Percentiles rank a stretch among this genome's conserved stretches.
These are phyloP conservation scores for Ferrisia virgata DNA, from an alignment of 2,888 invertebrate species.

Conservation along the genomic window DNA sequence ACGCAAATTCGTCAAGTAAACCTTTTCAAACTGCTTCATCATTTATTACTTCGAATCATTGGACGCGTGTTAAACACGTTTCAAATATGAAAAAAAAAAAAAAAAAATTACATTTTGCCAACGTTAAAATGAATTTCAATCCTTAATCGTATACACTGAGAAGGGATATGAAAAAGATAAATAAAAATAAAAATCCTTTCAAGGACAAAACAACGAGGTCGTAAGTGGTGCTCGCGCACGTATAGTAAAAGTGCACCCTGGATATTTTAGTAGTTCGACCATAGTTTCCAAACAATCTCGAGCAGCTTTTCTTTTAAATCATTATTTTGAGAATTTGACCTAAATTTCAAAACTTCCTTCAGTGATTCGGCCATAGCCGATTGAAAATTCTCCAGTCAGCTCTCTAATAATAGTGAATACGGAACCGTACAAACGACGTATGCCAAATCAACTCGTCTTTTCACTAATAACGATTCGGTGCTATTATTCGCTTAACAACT, in stretches of 20 bases:
- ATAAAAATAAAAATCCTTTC: constrained; percentile 22
- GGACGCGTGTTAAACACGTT: not conserved
- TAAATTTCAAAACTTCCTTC: not conserved
- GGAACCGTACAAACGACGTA: no score
- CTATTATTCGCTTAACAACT: no score
- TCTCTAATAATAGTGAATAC: no score
- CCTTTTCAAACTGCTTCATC: not conserved
- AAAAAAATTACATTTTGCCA: not conserved
- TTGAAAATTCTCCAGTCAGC: not conserved
- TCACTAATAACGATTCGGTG: no score
- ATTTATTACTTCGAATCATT: not conserved
- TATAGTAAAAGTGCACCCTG: constrained; percentile 15
- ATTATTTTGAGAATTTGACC: constrained; percentile 7
- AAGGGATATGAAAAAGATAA: not conserved
- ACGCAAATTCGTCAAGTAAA: no score
- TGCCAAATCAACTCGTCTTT: no score
- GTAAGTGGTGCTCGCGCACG: constrained; percentile 23
- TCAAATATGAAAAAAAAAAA: not conserved
- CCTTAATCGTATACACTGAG: not conserved
- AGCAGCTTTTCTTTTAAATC: not conserved
- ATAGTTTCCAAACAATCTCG: not conserved
- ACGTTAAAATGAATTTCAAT: not conserved
- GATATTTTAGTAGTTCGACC: not conserved
- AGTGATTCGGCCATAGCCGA: not conserved
- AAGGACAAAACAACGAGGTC: constrained; percentile 20